phyloP scores from a whole-genome alignment of 1,140 invertebrate genomes.

The Cotesia chilonis region DNA sequence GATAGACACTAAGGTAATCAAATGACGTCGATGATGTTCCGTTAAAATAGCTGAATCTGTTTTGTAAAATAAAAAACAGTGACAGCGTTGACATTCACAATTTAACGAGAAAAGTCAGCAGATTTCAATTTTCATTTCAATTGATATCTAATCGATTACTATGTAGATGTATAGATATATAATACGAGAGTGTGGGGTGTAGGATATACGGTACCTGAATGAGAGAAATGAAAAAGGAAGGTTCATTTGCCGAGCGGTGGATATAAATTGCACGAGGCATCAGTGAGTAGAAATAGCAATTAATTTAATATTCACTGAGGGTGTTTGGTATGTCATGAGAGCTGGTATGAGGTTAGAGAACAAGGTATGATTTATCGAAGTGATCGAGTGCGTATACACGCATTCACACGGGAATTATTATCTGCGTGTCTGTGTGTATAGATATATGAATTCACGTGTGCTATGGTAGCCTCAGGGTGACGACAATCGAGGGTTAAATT shows the following conservation, averaged over 20 bases:
- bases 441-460: too few species aligned
- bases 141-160: too few species aligned
- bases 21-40: too few species aligned
- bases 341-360: not conserved
- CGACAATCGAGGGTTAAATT: conserved; percentile 32
- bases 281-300: conserved; percentile 37
- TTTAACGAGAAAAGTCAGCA: too few species aligned
- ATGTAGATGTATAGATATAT: too few species aligned
- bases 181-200: not conserved
- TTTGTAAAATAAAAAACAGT: too few species aligned
- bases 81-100: too few species aligned
- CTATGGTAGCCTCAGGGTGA: conserved; percentile 13
- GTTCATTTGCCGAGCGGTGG: conserved; percentile 31
- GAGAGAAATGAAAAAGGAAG: conserved; percentile 13
- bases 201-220: not conserved
- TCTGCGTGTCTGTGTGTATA: conserved; percentile 3
- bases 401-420: conserved; percentile 32
- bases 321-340: conserved; percentile 8
- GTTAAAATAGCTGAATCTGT: too few species aligned
- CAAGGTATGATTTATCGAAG: conserved; percentile 30
- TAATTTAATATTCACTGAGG: conserved; percentile 44
- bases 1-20: too few species aligned
- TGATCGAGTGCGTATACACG: conserved; percentile 29
- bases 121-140: too few species aligned
- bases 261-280: conserved; percentile 36